A percentile compares a stretch with the other conserved stretches of the same genome.
Conservation (phyloP, 2,113 vertebrate species). For the Haliaeetus leucogaster region DNA sequence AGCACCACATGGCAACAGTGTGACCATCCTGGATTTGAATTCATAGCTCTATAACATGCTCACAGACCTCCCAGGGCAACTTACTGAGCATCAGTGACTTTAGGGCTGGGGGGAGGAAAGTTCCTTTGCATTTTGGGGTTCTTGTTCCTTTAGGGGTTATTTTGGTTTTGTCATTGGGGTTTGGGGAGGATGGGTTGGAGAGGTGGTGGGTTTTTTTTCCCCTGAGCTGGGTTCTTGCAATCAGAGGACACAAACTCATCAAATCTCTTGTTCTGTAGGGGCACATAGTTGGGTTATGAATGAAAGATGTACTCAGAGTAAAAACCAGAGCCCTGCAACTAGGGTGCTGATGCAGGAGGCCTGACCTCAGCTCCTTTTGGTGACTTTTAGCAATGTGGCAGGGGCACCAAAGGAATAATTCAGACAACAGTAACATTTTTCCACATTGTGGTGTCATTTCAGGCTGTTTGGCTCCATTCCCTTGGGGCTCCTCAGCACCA, state of each 20-base stretch:
- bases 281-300: not conserved
- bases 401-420: not conserved
- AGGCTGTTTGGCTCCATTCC: not conserved
- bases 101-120: not conserved
- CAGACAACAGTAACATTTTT: not conserved
- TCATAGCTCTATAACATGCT: fast-evolving
- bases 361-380: not conserved
- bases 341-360: not conserved
- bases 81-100: not conserved
- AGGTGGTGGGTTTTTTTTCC: not conserved
- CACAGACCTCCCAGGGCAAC: not conserved
- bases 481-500: not conserved
- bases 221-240: not conserved
- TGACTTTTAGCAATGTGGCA: not conserved
- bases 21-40: not conserved
- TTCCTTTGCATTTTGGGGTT: not conserved
- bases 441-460: not conserved
- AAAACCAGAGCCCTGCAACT: not conserved
- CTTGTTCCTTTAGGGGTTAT: not conserved
- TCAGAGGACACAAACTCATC: not conserved
- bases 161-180: not conserved
- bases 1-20: not conserved
- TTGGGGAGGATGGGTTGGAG: no score
- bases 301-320: not conserved
- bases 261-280: not conserved